Percentiles rank a stretch among this genome's conserved stretches.
Evolutionary conservation across 2,888 invertebrate genomes (phyloP).

Genomic region (Callosobruchus maculatus): DNA sequence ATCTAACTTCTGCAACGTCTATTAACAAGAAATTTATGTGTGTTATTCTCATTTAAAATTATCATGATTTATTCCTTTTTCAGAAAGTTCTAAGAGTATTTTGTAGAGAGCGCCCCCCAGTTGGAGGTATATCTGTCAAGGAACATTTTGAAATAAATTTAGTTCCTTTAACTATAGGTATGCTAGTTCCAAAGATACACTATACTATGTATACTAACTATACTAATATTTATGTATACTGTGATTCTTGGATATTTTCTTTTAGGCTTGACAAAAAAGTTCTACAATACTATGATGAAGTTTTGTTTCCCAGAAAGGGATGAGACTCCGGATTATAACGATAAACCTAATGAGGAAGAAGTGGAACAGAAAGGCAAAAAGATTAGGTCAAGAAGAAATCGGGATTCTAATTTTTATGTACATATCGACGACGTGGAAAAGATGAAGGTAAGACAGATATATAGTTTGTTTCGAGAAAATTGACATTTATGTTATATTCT

Average conservation of each 20-base stretch:
- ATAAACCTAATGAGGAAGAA: constrained; percentile 54
- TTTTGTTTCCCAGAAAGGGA: constrained; percentile 96
- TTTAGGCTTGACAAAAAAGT: constrained; percentile 84
- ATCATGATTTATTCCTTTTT: constrained; percentile 2
- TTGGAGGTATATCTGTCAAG: constrained; percentile 98
- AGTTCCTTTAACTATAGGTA: constrained; percentile 86
- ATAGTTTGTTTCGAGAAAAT: no score
- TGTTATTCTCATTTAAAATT: no score
- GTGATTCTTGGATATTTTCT: constrained; percentile 5
- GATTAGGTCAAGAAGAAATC: constrained; percentile 55
- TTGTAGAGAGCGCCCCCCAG: constrained; percentile 93
- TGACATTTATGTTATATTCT: no score
- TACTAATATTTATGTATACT: no score
- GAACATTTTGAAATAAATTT: constrained; percentile 99
- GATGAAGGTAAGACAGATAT: constrained; percentile 69
- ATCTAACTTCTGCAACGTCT: no score
- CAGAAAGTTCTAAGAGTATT: constrained; percentile 86
- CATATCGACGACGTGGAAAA: constrained; percentile 94
- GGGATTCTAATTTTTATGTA: constrained; percentile 88
- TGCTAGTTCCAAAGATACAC: constrained; percentile 21
- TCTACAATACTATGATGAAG: constrained; percentile 94
- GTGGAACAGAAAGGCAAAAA: constrained; percentile 48
- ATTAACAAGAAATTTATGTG: no score
- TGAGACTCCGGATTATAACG: constrained; percentile 70
- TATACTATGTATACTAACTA: no score